These are phyloP conservation scores for Halcyon badia DNA, from an alignment of 2,797 vertebrate species.

Conservation along the genomic window DNA sequence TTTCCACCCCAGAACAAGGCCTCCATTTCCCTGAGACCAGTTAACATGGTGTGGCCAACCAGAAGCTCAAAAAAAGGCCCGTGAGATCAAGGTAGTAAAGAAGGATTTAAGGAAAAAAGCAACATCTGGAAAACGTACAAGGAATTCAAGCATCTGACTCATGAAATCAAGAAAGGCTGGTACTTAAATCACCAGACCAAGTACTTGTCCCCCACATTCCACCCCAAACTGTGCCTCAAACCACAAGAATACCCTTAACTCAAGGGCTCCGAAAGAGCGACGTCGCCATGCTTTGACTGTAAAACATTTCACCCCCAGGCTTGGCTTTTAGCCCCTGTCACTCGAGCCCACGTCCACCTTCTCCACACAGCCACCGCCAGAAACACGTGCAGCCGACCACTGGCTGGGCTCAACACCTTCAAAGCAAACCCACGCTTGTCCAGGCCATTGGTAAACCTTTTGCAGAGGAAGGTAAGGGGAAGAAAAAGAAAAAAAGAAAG, in stretches of 20 bases:
- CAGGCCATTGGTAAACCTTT: background rate
- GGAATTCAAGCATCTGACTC: background rate
- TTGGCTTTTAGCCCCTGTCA: slow-evolving; percentile 14
- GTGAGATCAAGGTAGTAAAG: background rate
- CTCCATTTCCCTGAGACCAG: background rate
- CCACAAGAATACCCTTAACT: background rate
- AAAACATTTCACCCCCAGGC: background rate
- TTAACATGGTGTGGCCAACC: background rate
- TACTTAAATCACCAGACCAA: background rate
- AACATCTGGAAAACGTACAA: background rate
- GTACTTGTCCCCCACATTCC: background rate
- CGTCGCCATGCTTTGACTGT: background rate
- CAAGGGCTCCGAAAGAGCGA: background rate
- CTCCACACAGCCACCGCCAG: background rate
- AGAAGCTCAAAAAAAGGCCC: background rate
- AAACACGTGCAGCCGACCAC: background rate
- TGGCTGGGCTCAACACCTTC: background rate
- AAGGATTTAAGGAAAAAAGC: background rate
- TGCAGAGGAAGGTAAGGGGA: background rate
- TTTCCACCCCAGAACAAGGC: background rate
- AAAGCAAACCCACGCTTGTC: background rate
- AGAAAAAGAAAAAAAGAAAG: background rate
- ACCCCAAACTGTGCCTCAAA: background rate
- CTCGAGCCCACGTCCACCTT: background rate
- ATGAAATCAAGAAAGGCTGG: background rate